A percentile compares a stretch with the other conserved stretches of the same genome.
These are phyloP conservation scores for Steatocranus sp. DNA, from an alignment of 2,797 vertebrate species.

Conservation along the genomic window DNA sequence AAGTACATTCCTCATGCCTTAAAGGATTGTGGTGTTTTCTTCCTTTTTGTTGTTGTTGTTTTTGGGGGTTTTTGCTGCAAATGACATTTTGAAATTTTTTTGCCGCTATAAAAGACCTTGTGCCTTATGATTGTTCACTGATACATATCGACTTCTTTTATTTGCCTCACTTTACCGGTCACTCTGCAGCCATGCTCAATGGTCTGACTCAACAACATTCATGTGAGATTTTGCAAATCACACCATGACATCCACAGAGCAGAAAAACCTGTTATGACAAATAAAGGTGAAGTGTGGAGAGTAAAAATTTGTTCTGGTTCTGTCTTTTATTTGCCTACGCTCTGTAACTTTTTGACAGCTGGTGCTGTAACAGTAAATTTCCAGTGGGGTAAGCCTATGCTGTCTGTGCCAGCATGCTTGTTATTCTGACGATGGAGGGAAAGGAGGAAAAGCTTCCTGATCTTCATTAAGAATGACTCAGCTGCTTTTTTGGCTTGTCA, in stretches of 20 bases:
- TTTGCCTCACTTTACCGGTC: not conserved
- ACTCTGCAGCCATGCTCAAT: not conserved
- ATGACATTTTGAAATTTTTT: too few relatives aligned
- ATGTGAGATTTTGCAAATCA: conserved; percentile 22
- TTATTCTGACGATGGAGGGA: conserved; percentile 68
- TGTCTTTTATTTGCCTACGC: conserved; percentile 50
- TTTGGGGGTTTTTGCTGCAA: not conserved
- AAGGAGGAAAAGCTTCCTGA: conserved; percentile 67
- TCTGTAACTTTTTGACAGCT: conserved; percentile 66
- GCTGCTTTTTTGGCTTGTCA: conserved; percentile 67
- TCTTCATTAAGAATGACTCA: conserved; percentile 76
- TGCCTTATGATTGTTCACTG: not conserved
- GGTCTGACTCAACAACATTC: not conserved
- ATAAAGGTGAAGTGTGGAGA: conserved; percentile 38
- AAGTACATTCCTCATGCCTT: not conserved
- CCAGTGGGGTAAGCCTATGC: conserved; percentile 47
- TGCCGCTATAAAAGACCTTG: not conserved
- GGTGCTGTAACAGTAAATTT: conserved; percentile 57
- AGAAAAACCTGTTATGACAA: conserved; percentile 17
- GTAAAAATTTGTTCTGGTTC: conserved; percentile 28
- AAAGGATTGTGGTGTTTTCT: not conserved
- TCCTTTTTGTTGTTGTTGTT: not conserved
- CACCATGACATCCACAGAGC: not conserved
- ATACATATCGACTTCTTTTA: not conserved
- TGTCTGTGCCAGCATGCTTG: conserved; percentile 66